Base-by-base conservation (phyloP, 2,888 invertebrate species). In the Argyra leucocephala region DNA sequence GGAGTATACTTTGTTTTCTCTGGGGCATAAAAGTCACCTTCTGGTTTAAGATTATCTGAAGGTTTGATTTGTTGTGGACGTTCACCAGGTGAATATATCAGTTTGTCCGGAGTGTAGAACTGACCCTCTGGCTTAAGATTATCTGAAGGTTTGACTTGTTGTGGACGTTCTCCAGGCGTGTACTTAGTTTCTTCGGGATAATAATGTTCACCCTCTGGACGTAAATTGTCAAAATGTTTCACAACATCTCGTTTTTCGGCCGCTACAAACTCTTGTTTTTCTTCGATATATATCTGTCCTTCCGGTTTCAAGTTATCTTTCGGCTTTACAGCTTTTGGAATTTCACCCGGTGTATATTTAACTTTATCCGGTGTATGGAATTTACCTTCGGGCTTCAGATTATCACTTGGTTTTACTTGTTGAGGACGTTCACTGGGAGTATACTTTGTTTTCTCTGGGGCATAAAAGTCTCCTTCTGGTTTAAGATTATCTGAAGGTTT, bases 401-500 rank as follows among this genome's bases (percentile, higher is more conserved):
- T 85, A 69, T 83, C 83, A 12, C 74, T 71, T 1, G 81, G 82
- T 65, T 75, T 78, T 0, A 75, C 80, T 21, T 77, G 76, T 22
- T 77, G 73, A 0, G 81, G 78, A 66, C 81, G 73, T 68, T 84
- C 83, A 23, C 81, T 83, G 1, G 83, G 81, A 3, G 72, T 70
- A 72, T 77, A 82, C 26, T 76, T 70, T 0, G 76, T 75, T 63
- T 76, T 79, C 31, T 76, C 76, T 0, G 74, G 75, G 22, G 69
- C 64, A 24, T 76, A 76, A 48, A 81, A 81, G 1, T 80, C 78
- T 0, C 82, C 6, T 77, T 75, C 1, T 82, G 82, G 59, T 59
- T 81, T 82, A 15, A 87, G 80, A 73, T 86, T 86, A 71, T 88
- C 88, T 68, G 81, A 80, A 68, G 81, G 84, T 73, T 80, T 82